These are phyloP conservation scores for Cynopterus sphinx DNA, from an alignment of 2,797 vertebrate species.

Conservation along the genomic window DNA sequence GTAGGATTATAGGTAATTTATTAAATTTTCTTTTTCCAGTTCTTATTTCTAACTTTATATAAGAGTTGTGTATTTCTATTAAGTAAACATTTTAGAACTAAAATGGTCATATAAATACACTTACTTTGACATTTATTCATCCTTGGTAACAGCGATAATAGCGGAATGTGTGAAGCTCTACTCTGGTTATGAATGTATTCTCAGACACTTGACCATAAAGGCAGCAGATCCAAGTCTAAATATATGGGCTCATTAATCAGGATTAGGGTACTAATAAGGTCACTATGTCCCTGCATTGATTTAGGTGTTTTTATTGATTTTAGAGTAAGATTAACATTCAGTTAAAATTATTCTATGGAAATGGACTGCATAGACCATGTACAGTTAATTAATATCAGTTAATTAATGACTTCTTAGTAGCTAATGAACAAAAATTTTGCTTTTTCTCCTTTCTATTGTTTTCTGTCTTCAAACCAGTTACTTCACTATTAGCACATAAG, in stretches of 20 bases:
- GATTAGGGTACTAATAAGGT: neutral
- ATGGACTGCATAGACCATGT: neutral
- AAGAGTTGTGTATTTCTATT: constrained; percentile 24
- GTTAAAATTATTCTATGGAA: neutral
- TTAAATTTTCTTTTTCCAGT: neutral
- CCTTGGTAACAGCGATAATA: neutral
- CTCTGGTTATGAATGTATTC: neutral
- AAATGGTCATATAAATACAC: neutral
- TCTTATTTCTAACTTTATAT: constrained; percentile 26
- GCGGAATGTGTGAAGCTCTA: neutral
- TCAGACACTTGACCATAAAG: neutral
- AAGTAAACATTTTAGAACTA: constrained; percentile 17
- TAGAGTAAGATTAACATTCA: neutral
- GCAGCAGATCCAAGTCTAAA: neutral
- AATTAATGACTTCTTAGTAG: neutral
- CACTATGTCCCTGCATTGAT: neutral
- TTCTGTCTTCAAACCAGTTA: neutral
- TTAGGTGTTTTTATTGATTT: neutral
- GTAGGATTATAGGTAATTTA: neutral
- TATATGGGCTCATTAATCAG: neutral
- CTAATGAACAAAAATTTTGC: neutral
- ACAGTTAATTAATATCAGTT: neutral
- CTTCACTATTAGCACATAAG: neutral
- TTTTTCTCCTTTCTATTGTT: neutral
- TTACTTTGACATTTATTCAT: neutral